These are phyloP conservation scores for Prionailurus viverrinus DNA, from an alignment of 2,113 vertebrate species.

Conservation along the genomic window DNA sequence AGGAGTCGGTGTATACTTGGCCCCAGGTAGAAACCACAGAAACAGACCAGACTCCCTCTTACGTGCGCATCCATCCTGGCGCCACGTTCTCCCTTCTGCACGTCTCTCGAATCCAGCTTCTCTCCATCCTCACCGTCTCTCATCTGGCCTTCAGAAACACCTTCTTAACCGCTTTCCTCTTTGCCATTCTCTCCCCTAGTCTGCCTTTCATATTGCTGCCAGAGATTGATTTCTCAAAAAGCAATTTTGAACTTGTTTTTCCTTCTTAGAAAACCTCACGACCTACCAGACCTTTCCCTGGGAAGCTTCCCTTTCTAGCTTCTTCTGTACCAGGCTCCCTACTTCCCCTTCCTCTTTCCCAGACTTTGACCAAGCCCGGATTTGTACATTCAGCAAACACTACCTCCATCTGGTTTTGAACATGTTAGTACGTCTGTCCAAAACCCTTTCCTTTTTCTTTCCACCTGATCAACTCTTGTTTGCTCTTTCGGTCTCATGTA, in stretches of 20 bases:
- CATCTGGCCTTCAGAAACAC: neutral
- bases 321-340: neutral
- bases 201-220: neutral
- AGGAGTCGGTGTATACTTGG: fast-evolving
- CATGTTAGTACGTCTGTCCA: neutral
- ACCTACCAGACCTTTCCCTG: neutral
- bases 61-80: fast-evolving
- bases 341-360: neutral
- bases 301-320: neutral
- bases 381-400: neutral
- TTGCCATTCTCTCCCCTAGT: too few species aligned
- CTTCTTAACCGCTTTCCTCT: neutral
- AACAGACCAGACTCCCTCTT: neutral
- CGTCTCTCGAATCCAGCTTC: neutral
- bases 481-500: neutral
- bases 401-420: neutral
- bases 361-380: neutral
- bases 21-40: neutral
- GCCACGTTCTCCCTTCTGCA: neutral
- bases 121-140: neutral
- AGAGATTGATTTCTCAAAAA: neutral
- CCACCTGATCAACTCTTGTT: neutral
- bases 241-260: neutral
- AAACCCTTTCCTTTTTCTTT: neutral
- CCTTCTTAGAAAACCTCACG: neutral